Conservation (phyloP, 2,113 vertebrate genomes). For the Aldabrachelys gigantea region DNA sequence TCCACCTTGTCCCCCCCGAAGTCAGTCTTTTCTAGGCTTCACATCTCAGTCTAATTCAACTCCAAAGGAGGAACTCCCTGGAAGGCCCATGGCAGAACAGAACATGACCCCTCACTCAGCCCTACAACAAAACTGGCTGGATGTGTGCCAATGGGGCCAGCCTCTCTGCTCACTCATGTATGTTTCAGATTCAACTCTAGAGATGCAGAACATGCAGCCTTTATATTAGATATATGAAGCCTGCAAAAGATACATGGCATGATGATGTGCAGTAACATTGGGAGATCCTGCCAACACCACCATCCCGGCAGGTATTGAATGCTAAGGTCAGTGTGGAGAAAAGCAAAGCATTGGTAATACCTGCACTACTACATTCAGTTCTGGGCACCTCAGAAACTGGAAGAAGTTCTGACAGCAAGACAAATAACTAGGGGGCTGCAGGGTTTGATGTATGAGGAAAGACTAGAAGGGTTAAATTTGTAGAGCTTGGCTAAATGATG, state of each 20-base stretch:
- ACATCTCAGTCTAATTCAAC: fast-evolving
- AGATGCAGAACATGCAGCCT: fast-evolving
- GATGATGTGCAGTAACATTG: not conserved
- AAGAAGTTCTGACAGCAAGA: not conserved
- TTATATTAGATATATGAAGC: not conserved
- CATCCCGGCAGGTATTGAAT: fast-evolving
- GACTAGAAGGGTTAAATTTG: not conserved
- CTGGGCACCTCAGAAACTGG: fast-evolving
- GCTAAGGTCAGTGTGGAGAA: not conserved
- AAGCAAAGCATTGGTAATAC: not conserved
- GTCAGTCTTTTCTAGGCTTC: fast-evolving
- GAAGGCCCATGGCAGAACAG: no score
- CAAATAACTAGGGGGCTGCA: not conserved
- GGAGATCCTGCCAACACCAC: not conserved
- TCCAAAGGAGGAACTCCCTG: fast-evolving
- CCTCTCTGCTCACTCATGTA: fast-evolving
- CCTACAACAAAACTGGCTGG: not conserved
- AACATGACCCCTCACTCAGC: fast-evolving
- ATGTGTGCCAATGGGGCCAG: fast-evolving
- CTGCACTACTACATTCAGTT: fast-evolving
- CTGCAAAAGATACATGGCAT: not conserved
- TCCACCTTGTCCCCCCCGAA: not conserved
- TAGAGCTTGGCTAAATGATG: not conserved
- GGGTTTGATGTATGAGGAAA: not conserved
- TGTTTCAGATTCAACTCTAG: fast-evolving